phyloP scores from a whole-genome alignment of 2,888 invertebrate species.

The Venusia cambrica region DNA sequence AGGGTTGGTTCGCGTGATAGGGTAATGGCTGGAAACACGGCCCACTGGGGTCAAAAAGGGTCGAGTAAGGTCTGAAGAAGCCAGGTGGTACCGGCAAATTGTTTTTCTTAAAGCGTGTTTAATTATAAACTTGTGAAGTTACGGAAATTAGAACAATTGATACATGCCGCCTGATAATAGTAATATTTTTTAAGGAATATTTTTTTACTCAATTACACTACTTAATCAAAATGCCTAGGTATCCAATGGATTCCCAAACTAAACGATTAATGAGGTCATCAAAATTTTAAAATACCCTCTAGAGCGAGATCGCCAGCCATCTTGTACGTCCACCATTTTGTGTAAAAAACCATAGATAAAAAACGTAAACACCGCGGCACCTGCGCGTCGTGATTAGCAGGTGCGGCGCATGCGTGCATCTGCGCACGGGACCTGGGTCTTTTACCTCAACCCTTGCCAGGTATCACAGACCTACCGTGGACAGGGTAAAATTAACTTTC shows the following conservation, averaged over 20 bases:
- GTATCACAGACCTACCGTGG: no score
- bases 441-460: conserved; percentile 36
- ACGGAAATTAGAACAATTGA: no score
- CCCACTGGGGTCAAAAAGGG: no score
- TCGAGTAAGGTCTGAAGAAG: conserved; percentile 14
- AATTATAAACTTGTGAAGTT: conserved; percentile 1
- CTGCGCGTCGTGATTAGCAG: conserved; percentile 76
- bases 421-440: conserved; percentile 39
- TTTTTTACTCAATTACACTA: no score
- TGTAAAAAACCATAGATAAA: conserved; percentile 41
- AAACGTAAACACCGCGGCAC: conserved; percentile 70
- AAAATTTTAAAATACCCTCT: neutral
- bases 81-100: conserved; percentile 18
- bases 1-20: conserved; percentile 41
- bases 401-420: conserved; percentile 57
- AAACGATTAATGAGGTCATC: conserved; percentile 5
- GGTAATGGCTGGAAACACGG: conserved; percentile 31
- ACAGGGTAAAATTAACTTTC: no score
- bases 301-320: conserved; percentile 23
- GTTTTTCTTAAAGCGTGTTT: conserved; percentile 7
- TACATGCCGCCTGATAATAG: no score
- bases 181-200: no score
- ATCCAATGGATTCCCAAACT: no score
- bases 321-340: conserved; percentile 24
- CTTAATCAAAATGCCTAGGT: no score